A percentile compares a stretch with the other conserved stretches of the same genome.
Evolutionary conservation across 2,888 invertebrate genomes (phyloP).

Genomic region (Troilus luridus): DNA sequence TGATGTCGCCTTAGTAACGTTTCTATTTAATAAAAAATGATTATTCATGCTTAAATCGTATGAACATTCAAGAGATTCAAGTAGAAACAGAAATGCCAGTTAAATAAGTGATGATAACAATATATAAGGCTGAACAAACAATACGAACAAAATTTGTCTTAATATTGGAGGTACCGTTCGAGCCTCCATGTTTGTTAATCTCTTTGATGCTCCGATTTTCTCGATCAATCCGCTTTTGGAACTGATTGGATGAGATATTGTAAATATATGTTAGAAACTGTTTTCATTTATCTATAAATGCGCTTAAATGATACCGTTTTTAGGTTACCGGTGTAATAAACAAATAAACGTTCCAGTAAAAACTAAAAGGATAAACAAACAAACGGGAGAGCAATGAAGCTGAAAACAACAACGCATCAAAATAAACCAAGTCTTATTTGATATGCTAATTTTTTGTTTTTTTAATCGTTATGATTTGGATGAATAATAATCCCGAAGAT

Average conservation of each 20-base stretch:
- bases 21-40: background rate
- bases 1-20: background rate
- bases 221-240: background rate
- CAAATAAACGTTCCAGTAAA: background rate
- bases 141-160: background rate
- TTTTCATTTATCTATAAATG: background rate
- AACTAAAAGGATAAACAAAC: background rate
- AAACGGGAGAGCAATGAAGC: background rate
- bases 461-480: background rate
- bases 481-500: background rate
- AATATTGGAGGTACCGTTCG: background rate
- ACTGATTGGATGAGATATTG: background rate
- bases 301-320: background rate
- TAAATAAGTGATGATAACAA: too few relatives aligned
- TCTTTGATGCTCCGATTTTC: background rate
- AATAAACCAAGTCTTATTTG: background rate
- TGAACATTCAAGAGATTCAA: too few relatives aligned
- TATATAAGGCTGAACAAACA: too few relatives aligned
- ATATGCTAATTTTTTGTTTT: background rate
- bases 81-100: too few relatives aligned
- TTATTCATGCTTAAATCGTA: background rate
- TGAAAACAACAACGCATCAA: background rate
- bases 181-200: slow-evolving; percentile 29
- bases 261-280: background rate
- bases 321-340: background rate